Evolutionary conservation across 92 coral and sea anemone species (phyloP), one percentile per base, ranked within the genome.

Genomic region (Parazoanthus swiftii): DNA sequence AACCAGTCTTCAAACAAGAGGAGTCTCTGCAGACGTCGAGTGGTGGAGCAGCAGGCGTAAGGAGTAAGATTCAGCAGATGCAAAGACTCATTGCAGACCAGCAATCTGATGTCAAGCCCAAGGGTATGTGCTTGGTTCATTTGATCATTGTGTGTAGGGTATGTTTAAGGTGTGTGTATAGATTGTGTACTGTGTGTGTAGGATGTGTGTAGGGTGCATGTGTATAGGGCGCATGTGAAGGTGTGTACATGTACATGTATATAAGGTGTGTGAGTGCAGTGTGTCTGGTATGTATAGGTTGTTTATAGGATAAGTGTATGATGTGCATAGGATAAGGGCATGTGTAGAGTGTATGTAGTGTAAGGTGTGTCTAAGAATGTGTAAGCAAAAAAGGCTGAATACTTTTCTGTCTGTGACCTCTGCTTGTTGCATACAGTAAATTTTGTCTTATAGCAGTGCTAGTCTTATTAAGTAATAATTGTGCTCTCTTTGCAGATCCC

Each of bases 81-180:
- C 96, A 94, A 81, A 93, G 82, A 80, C 85, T 90, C 43, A 92
- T 91, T n/a, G 85, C 91, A 71, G 96, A 92, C 76, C 93, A 86
- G 85, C 80, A 85, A 26, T 82, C 89, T 50, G 96, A 90, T 21
- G 79, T 88, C 35, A 77, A 86, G 70, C 76, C 86, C 39, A 83
- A 83, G 42, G 86, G 86, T 83, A 67, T 15, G 37, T 38, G 54
- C 14, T 0, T 36, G 63, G 20, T 46, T 46, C 9, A 39, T 39
- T 6, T 8, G 54, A 2, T 77, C 0, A 10, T 6, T 9, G 11
- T 46, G 51, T 46, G 51, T 46, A 3, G 8, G 51, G 51, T 46
- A 10, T 46, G 51, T 46, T 8, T 46, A 46, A 0, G 51, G 11
- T 46, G 51, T 46, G 51, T 46, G 0, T 8, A 14, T 44, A 44